Conservation (phyloP, 2,797 vertebrate genomes). For the Paratrypauchen microcephalus region DNA sequence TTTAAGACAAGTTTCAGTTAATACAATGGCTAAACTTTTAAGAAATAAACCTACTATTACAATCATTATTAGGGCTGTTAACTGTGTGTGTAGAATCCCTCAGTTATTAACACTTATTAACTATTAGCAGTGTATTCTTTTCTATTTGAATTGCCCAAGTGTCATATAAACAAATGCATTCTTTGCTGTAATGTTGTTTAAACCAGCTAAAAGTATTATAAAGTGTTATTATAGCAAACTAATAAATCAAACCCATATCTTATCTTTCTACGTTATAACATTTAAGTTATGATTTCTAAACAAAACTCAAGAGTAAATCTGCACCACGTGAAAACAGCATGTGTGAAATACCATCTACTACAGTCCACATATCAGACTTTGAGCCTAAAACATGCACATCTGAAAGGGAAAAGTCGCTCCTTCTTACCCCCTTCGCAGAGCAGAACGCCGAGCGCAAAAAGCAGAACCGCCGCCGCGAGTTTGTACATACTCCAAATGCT, state of each 20-base stretch:
- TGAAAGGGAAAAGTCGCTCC: fast-evolving
- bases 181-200: not conserved
- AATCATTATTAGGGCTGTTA: too few species aligned
- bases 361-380: not conserved
- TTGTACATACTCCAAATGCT: slow-evolving; percentile 67
- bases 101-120: too few species aligned
- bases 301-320: not conserved
- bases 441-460: slow-evolving; percentile 60
- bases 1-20: too few species aligned
- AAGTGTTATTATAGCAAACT: not conserved
- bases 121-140: not conserved
- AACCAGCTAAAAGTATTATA: not conserved
- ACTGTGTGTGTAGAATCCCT: too few species aligned
- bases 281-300: not conserved
- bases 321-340: not conserved
- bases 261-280: not conserved
- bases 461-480: slow-evolving; percentile 42
- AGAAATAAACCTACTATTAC: too few species aligned
- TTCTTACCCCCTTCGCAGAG: slow-evolving; percentile 69
- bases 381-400: not conserved
- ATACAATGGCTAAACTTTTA: too few species aligned
- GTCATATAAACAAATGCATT: not conserved
- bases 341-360: not conserved
- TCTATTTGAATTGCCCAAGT: not conserved
- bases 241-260: not conserved